Evolutionary conservation across 2,113 vertebrate genomes (phyloP).

Genomic region (Rhipidura dahli): DNA sequence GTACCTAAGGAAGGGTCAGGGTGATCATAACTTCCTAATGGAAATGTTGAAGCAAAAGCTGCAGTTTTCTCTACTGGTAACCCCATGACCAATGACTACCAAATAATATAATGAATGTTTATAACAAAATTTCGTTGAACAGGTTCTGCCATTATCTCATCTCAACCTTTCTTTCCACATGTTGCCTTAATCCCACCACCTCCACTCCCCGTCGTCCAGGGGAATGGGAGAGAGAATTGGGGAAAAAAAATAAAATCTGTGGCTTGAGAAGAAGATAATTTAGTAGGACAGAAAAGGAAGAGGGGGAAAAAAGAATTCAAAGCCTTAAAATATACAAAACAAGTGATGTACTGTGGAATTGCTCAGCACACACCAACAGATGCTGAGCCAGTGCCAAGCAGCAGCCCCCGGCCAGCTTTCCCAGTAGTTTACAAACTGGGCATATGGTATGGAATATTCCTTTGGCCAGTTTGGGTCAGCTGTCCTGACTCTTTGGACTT

Average conservation of each 20-base stretch:
- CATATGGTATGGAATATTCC: background rate
- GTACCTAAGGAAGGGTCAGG: background rate
- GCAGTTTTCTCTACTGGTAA: background rate
- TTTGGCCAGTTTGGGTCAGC: background rate
- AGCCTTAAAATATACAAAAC: background rate
- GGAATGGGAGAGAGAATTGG: background rate
- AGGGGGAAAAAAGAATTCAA: no score
- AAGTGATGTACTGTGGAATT: background rate
- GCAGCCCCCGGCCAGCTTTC: background rate
- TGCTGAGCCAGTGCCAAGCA: background rate
- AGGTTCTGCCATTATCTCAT: background rate
- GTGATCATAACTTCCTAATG: background rate
- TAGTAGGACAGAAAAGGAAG: background rate
- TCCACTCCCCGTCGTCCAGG: background rate
- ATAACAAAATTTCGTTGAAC: background rate
- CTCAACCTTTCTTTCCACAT: background rate
- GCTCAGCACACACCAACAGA: no score
- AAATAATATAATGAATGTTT: background rate
- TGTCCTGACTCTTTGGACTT: background rate
- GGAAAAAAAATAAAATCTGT: background rate
- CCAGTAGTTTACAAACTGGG: background rate
- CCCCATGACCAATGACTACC: accelerated
- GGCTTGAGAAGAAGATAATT: background rate
- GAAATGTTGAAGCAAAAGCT: background rate
- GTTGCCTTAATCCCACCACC: background rate